phyloP scores from a whole-genome alignment of 2,797 vertebrate species.

The Valencia hispanica region DNA sequence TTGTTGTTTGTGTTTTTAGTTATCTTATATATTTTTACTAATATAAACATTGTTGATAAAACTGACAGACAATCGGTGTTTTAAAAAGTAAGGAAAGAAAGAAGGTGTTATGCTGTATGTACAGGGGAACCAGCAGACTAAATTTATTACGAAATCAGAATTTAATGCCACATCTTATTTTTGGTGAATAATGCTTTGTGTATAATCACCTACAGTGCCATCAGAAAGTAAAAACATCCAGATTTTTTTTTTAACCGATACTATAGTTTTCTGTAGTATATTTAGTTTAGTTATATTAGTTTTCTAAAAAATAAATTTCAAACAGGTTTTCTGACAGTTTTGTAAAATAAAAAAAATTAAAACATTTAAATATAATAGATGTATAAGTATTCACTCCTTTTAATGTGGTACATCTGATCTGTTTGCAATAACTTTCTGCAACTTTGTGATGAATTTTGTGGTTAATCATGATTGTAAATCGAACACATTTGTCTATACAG shows the following conservation, averaged over 20 bases:
- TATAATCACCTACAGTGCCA: conserved; percentile 15
- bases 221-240: background rate
- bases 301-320: background rate
- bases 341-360: background rate
- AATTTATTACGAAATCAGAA: background rate
- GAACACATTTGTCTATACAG: background rate
- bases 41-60: conserved; percentile 47
- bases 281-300: background rate
- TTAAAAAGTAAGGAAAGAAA: conserved; percentile 23
- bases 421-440: background rate
- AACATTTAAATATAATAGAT: background rate
- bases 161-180: conserved; percentile 4
- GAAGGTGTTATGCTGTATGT: conserved; percentile 26
- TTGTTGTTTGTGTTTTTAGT: conserved; percentile 51
- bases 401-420: background rate
- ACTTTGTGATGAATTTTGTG: background rate
- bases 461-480: background rate
- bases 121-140: conserved; percentile 9
- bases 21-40: conserved; percentile 61
- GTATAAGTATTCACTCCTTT: background rate
- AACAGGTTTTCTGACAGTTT: background rate
- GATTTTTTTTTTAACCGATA: background rate
- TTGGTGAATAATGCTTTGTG: conserved; percentile 44
- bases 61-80: conserved; percentile 33
- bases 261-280: background rate